phyloP scores from a whole-genome alignment of 2,797 vertebrate species.

The Gastrophryne carolinensis region DNA sequence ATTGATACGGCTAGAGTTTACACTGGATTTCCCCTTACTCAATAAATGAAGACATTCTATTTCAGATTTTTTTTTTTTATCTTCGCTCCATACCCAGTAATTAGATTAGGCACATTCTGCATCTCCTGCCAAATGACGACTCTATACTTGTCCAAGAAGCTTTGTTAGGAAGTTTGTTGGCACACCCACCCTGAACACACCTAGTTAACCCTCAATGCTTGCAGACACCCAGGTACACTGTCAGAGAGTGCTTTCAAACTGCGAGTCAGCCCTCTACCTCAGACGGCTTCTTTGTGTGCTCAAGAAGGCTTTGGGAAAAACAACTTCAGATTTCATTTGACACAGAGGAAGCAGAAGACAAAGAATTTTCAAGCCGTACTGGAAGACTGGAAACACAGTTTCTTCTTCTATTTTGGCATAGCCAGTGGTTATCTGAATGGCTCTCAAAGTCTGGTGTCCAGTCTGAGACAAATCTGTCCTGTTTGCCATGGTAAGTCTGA shows the following conservation, averaged over 20 bases:
- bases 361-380: not conserved
- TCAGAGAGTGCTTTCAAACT: conserved; percentile 4
- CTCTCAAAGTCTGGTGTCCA: conserved; percentile 8
- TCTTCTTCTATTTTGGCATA: not conserved
- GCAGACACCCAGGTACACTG: conserved; percentile 30
- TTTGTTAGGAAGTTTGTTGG: conserved; percentile 49
- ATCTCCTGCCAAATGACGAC: conserved; percentile 46
- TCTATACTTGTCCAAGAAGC: conserved; percentile 45
- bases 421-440: not conserved
- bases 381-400: not conserved
- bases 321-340: not conserved
- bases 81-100: conserved; percentile 26
- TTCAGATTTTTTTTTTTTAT: conserved; percentile 6
- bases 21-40: conserved; percentile 16
- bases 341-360: not conserved
- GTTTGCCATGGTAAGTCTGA: conserved; percentile 40
- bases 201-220: conserved; percentile 66
- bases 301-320: conserved; percentile 10
- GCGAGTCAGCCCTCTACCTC: conserved; percentile 3
- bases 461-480: not conserved
- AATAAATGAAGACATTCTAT: conserved; percentile 18
- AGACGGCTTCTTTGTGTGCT: conserved; percentile 32
- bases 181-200: conserved; percentile 62
- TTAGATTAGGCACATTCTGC: conserved; percentile 40
- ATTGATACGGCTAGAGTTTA: not conserved